Evolutionary conservation across 2,797 vertebrate genomes (phyloP).

Genomic region (Smutsia gigantea): DNA sequence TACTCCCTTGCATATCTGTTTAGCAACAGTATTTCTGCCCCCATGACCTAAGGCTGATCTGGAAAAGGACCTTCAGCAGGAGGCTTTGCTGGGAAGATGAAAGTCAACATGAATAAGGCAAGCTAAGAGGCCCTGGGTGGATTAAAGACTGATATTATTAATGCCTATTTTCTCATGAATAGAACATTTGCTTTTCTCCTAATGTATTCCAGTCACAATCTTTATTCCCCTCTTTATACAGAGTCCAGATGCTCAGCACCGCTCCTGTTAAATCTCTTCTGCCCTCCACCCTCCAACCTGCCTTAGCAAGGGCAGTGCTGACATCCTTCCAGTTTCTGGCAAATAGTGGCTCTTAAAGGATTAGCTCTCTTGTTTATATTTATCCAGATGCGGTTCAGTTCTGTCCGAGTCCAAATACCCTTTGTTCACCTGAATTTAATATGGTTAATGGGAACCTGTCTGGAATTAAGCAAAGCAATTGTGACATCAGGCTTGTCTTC

Average conservation of each 20-base stretch:
- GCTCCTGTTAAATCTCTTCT: constrained; percentile 54
- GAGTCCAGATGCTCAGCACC: constrained; percentile 66
- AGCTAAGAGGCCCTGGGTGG: background rate
- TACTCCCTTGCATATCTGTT: constrained; percentile 70
- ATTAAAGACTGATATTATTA: constrained; percentile 67
- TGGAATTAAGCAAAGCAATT: constrained; percentile 62
- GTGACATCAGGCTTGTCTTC: constrained; percentile 37
- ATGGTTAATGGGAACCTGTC: constrained; percentile 70
- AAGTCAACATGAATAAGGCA: constrained; percentile 56
- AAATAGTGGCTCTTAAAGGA: constrained; percentile 48
- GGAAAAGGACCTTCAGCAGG: constrained; percentile 58
- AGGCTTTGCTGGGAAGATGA: constrained; percentile 53
- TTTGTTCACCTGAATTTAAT: constrained; percentile 73
- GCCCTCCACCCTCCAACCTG: background rate
- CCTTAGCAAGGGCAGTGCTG: constrained; percentile 1
- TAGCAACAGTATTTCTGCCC: constrained; percentile 56
- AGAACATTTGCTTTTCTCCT: constrained; percentile 64
- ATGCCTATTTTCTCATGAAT: constrained; percentile 51
- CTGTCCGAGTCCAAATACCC: constrained; percentile 75
- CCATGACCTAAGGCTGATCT: constrained; percentile 55
- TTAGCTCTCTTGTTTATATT: constrained; percentile 68
- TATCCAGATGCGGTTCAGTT: constrained; percentile 55
- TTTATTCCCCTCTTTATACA: constrained; percentile 30
- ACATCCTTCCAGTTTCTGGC: constrained; percentile 42
- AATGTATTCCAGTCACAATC: constrained; percentile 69